phyloP scores from a whole-genome alignment of 2,888 invertebrate genomes.

The Polydrusus tereticollis region DNA sequence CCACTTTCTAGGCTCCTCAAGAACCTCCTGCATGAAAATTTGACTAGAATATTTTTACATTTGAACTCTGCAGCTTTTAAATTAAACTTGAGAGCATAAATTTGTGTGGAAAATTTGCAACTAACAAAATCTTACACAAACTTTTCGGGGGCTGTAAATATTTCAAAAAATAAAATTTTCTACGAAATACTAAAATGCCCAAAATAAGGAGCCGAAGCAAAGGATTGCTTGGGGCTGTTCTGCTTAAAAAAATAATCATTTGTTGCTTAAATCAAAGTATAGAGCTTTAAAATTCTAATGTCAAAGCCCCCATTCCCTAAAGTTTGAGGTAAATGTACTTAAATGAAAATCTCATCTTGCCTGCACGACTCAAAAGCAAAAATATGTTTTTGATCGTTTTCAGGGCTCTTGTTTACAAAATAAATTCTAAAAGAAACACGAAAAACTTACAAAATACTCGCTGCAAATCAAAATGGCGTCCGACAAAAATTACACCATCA shows the following conservation, averaged over 20 bases:
- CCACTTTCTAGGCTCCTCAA: too few relatives aligned
- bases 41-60: too few relatives aligned
- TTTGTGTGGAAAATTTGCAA: background rate
- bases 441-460: constrained; percentile 57
- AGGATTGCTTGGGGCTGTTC: background rate
- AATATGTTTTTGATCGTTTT: background rate
- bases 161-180: background rate
- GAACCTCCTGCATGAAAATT: too few relatives aligned
- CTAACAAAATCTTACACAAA: background rate
- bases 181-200: background rate
- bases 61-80: too few relatives aligned
- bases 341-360: background rate
- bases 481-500: constrained; percentile 44
- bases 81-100: background rate
- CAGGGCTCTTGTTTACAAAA: constrained; percentile 26
- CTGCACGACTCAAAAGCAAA: background rate
- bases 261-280: constrained; percentile 19
- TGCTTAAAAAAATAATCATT: constrained; percentile 25
- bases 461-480: constrained; percentile 53
- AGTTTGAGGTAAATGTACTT: background rate
- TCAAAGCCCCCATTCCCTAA: background rate
- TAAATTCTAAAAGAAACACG: constrained; percentile 32
- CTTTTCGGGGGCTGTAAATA: background rate
- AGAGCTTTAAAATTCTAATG: constrained; percentile 8
- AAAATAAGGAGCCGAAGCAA: background rate